Conservation (phyloP, 2,113 vertebrate species). For the Fulmarus glacialis region DNA sequence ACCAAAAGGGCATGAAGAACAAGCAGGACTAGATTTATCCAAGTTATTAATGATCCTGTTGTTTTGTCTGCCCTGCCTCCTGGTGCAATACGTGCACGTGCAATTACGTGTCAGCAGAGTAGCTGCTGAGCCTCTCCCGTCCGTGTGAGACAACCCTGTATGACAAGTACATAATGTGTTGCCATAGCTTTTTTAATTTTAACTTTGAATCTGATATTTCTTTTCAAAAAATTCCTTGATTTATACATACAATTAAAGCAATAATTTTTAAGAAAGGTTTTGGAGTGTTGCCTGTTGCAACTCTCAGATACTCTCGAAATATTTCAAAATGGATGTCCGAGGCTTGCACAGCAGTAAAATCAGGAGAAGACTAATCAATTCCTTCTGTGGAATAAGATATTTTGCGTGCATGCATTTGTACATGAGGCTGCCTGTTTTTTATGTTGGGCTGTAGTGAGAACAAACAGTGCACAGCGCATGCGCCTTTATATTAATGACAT, state of each 20-base stretch:
- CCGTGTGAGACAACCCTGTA: not conserved
- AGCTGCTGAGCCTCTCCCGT: not conserved
- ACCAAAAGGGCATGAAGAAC: not conserved
- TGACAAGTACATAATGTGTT: not conserved
- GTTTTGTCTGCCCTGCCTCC: not conserved
- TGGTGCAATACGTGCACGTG: fast-evolving
- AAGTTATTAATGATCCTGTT: not conserved
- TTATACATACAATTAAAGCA: not conserved
- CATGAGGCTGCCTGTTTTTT: not conserved
- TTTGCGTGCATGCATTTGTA: not conserved
- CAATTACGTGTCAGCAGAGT: not conserved
- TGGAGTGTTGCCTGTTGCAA: not conserved
- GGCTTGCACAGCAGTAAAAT: not conserved
- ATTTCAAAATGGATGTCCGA: not conserved
- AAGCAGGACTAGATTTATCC: not conserved
- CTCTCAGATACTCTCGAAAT: not conserved
- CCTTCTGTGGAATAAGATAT: not conserved
- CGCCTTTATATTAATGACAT: not conserved
- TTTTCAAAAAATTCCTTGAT: not conserved
- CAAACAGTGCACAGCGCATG: not conserved
- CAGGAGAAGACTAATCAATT: not conserved
- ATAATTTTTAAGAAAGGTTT: not conserved
- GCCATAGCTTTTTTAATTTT: not conserved
- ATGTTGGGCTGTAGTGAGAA: not conserved
- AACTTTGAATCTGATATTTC: not conserved